These are phyloP conservation scores for Fragum sueziense DNA, from an alignment of 2,888 invertebrate species.

Conservation along the genomic window DNA sequence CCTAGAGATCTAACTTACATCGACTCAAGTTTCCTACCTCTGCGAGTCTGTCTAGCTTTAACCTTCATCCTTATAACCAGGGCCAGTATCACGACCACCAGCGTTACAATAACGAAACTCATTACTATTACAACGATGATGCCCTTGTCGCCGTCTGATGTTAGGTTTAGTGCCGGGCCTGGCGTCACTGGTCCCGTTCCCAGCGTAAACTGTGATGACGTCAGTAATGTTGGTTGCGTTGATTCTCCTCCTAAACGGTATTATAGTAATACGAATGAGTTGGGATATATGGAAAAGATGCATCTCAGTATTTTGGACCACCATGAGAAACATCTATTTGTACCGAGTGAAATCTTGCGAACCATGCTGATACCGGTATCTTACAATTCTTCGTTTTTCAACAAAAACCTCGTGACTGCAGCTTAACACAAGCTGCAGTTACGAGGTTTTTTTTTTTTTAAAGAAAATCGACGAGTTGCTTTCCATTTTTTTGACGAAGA, in stretches of 20 bases:
- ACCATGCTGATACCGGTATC: too few species aligned
- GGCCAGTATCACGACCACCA: not conserved
- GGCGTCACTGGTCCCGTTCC: not conserved
- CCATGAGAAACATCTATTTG: too few species aligned
- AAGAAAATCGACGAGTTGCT: too few species aligned
- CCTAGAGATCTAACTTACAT: too few species aligned
- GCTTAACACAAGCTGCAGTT: too few species aligned
- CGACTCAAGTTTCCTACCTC: not conserved
- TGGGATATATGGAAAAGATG: not conserved
- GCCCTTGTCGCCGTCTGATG: not conserved
- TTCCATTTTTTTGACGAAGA: too few species aligned
- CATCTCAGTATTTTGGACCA: not conserved
- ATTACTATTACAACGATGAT: not conserved
- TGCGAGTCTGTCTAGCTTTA: not conserved
- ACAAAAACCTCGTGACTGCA: too few species aligned
- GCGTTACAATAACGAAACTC: not conserved
- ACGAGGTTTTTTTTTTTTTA: too few species aligned
- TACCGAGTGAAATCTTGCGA: too few species aligned
- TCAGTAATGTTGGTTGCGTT: not conserved
- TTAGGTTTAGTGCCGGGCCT: not conserved
- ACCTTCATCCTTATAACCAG: slow-evolving; percentile 3
- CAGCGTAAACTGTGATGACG: not conserved
- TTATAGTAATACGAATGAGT: not conserved
- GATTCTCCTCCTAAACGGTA: not conserved
- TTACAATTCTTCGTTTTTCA: too few species aligned